Percentiles rank a stretch among this genome's conserved stretches.
These are phyloP conservation scores for Podarcis siculus DNA, from an alignment of 2,797 vertebrate genomes.

Conservation along the genomic window DNA sequence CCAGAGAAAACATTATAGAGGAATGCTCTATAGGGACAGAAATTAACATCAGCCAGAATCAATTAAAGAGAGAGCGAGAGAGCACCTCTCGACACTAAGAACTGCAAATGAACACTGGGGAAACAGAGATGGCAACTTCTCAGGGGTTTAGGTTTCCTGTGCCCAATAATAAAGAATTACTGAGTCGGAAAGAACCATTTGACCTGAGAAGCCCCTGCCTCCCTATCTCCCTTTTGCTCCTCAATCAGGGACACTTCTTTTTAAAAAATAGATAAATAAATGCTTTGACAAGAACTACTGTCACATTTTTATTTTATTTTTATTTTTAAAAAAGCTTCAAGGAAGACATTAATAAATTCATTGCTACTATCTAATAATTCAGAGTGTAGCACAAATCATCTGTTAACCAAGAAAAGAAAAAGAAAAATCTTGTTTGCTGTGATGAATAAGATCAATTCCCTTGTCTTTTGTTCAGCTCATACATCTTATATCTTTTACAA, in stretches of 20 bases:
- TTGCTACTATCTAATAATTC: conserved; percentile 7
- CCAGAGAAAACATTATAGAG: not conserved
- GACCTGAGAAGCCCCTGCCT: conserved; percentile 9
- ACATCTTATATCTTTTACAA: not conserved
- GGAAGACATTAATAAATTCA: not conserved
- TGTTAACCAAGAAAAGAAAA: conserved; percentile 40
- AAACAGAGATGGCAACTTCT: conserved; percentile 4
- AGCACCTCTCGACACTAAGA: conserved; percentile 7
- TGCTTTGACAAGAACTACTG: conserved; percentile 21
- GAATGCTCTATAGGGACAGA: not conserved
- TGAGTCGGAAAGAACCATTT: conserved; percentile 31
- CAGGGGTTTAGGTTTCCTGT: not conserved
- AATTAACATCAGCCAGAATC: not conserved
- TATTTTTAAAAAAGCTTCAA: not conserved
- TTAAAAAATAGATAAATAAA: conserved; percentile 43
- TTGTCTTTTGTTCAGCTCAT: conserved; percentile 22
- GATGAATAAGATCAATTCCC: conserved; percentile 12
- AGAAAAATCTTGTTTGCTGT: not conserved
- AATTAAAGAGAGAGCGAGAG: not conserved
- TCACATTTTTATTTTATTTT: not conserved
- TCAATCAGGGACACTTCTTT: conserved; percentile 1
- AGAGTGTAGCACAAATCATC: not conserved
- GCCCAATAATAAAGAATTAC: conserved; percentile 12
- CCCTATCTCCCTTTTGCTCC: not conserved
- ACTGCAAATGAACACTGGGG: conserved; percentile 20